Percentiles rank a stretch among this genome's conserved stretches.
Conservation (phyloP, 23 tunicate species). For the Trididemnum nubilum region DNA sequence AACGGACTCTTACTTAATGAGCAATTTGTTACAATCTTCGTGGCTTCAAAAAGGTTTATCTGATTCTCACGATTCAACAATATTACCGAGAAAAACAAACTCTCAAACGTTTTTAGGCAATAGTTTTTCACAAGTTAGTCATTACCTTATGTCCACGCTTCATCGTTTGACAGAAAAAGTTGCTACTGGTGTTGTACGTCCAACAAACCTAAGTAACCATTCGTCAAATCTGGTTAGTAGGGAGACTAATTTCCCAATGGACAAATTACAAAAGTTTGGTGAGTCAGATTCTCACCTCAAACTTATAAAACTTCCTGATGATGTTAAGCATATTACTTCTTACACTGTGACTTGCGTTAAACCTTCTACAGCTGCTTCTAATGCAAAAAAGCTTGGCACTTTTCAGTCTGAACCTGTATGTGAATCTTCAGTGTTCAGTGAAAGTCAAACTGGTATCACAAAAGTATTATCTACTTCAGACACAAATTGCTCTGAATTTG, state of each 20-base stretch:
- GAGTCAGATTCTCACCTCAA: not conserved
- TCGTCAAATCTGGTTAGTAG: not conserved
- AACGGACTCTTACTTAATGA: not conserved
- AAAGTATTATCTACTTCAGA: too few relatives aligned
- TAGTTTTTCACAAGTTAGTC: not conserved
- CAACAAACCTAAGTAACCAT: too few relatives aligned
- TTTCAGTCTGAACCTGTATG: not conserved
- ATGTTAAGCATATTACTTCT: not conserved
- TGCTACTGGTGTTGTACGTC: not conserved
- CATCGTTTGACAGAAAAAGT: not conserved
- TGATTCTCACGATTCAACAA: not conserved
- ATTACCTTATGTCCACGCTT: not conserved
- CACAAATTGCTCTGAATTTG: too few relatives aligned
- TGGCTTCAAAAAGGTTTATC: not conserved
- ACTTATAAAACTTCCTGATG: not conserved
- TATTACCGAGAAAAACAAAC: not conserved
- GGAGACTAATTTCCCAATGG: not conserved
- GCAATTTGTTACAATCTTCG: slow-evolving; percentile 12
- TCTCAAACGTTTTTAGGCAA: not conserved
- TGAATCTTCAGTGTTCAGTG: too few relatives aligned
- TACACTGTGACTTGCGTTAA: not conserved
- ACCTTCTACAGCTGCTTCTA: not conserved
- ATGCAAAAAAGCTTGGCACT: not conserved
- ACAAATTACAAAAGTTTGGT: not conserved
- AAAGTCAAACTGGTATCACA: too few relatives aligned